phyloP scores from a whole-genome alignment of 2,797 vertebrate genomes.

The Channa striata region DNA sequence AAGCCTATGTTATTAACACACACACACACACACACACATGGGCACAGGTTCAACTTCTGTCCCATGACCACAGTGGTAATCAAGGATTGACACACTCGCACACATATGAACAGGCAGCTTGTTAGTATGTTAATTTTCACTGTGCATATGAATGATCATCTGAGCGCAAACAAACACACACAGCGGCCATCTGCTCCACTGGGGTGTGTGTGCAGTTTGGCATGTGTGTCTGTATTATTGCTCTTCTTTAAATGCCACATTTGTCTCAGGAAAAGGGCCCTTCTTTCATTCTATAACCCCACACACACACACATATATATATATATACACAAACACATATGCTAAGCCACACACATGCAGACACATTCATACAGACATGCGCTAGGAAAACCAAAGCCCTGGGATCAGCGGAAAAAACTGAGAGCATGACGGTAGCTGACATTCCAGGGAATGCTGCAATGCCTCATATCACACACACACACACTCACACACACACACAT shows the following conservation, averaged over 20 bases:
- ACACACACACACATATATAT: neutral
- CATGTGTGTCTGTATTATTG: constrained; percentile 45
- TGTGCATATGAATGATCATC: constrained; percentile 75
- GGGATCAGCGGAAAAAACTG: constrained; percentile 66
- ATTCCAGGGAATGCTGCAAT: constrained; percentile 73
- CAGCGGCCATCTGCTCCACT: constrained; percentile 80
- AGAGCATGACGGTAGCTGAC: constrained; percentile 67
- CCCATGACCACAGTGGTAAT: constrained; percentile 59
- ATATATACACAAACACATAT: constrained; percentile 23
- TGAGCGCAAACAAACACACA: constrained; percentile 79
- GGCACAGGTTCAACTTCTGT: constrained; percentile 40
- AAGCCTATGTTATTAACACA: constrained; percentile 52
- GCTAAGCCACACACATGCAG: constrained; percentile 14
- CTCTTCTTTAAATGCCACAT: constrained; percentile 43
- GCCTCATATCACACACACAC: constrained; percentile 41
- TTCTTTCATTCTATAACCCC: constrained; percentile 9
- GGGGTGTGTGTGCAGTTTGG: constrained; percentile 52
- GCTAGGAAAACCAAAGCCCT: constrained; percentile 66
- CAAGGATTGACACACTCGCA: constrained; percentile 62
- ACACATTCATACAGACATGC: constrained; percentile 37
- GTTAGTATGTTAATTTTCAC: constrained; percentile 78
- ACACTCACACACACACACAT: constrained; percentile 30
- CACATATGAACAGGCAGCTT: constrained; percentile 67
- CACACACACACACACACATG: constrained; percentile 21
- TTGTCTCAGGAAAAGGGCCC: constrained; percentile 28